Base-by-base conservation (phyloP, 2,797 vertebrate genomes). In the Acomys russatus region DNA sequence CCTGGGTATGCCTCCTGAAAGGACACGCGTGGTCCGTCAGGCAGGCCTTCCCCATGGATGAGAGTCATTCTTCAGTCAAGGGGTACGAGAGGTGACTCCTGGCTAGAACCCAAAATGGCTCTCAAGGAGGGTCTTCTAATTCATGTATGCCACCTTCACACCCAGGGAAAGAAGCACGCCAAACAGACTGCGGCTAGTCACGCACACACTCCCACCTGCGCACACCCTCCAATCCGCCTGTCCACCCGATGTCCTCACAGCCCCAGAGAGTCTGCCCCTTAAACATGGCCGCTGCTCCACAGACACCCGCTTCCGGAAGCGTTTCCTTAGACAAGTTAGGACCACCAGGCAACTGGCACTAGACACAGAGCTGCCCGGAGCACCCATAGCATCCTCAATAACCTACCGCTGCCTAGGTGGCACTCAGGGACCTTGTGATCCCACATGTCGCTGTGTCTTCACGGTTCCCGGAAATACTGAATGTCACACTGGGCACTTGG, bases 181-280 rank as follows among this genome's bases (percentile, higher is more conserved):
- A 0, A 49, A 25, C 59, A 44, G 74, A 25, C 33, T 17, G 49
- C 23, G 44, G 3, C 20, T 0, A 3, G n/a, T n/a, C 61, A 63
- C 22, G 44, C 44, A 9, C 44, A 2, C 1, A 30, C 28, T 28
- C 3, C 44, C 25, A 77, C 76, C 49, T 15, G 25, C 44, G 44
- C 74, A 49, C 38, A 49, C 44, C 11, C 22, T 74, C 73, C 73
- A 25, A 74, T 22, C 38, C 38, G 1, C 44, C 74, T 49, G 25
- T 7, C 25, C 44, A 28, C 4, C 54, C 2, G 0, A 30, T 0
- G 23, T 0, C 1, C 10, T 8, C 9, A 38, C 0, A 5, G n/a
- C 8, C 35, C 33, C 23, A 28, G 78, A 28, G 18, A 49, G 3
- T 0, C 11, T 1, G 11, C 17, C 33, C 25, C 76, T 54, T 4